Evolutionary conservation across 2,888 invertebrate species (phyloP).

Genomic region (Cheilosia scutellata): DNA sequence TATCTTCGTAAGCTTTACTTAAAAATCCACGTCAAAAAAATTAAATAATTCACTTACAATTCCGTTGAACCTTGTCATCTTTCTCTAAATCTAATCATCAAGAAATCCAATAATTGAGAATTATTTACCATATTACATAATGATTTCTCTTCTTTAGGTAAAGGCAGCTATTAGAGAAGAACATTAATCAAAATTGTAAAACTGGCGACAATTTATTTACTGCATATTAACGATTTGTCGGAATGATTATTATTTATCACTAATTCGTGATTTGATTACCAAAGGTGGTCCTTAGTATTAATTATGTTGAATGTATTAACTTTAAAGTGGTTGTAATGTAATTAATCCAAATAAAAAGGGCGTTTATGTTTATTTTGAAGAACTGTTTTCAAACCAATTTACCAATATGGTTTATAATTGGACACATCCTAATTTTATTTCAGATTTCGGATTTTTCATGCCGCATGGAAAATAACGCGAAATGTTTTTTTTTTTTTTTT

Average conservation of each 20-base stretch:
- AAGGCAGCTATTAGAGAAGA: slow-evolving; percentile 26
- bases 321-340: background rate
- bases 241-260: background rate
- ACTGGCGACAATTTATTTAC: background rate
- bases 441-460: too few species aligned
- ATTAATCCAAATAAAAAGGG: background rate
- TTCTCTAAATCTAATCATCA: background rate
- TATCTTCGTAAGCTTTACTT: slow-evolving; percentile 8
- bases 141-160: slow-evolving; percentile 48
- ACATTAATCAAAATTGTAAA: background rate
- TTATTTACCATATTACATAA: background rate
- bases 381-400: too few species aligned
- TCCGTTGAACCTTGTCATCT: too few species aligned
- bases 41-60: background rate
- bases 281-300: background rate
- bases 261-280: too few species aligned
- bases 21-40: slow-evolving; percentile 34
- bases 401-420: too few species aligned
- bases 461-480: too few species aligned
- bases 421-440: too few species aligned
- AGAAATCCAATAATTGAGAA: background rate
- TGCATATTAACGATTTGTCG: background rate
- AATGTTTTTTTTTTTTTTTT: too few species aligned
- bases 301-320: background rate
- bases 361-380: too few species aligned